Base-by-base conservation (phyloP, 2,797 vertebrate genomes). In the Tapera naevia region DNA sequence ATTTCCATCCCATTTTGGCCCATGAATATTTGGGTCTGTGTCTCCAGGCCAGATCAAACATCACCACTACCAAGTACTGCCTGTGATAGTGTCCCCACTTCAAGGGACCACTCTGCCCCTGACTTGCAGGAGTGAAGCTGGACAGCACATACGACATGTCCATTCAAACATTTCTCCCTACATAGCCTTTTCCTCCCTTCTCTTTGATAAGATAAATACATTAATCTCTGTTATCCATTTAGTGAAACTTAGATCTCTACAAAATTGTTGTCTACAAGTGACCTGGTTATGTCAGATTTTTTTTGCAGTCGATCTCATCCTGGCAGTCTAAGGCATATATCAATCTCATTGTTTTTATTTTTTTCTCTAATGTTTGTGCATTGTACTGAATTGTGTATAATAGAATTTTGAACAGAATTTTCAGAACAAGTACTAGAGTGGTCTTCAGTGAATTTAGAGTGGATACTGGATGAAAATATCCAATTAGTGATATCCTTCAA, bases 131-230 rank as follows among this genome's bases (percentile, higher is more conserved):
- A 10, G 10, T 85, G 45, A 51, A 75, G 22, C 54, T 75, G 50
- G 16, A 21, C 4, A 28, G 28, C 21, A 50, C 28, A 66, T 2
- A 5, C 11, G 72, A 4, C 13, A 13, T 65, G 15, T 3, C 24
- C 28, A 32, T 21, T 23, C 32, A 78, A 91, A 62, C 14, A 10
- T 54, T n/a, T 25, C 13, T 74, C 8, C 13, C 28, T 30, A 28
- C 1, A 1, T 15, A 70, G 19, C 4, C 16, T 10, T 74, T 21
- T 62, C 12, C 24, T 78, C 1, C 0, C 27, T 74, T 71, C 15
- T 12, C 19, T 27, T 1, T 14, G 25, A 5, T 23, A 46, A 30
- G 1, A 33, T 67, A 33, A 43, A 74, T 46, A 79, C 10, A 43
- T 19, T 61, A 3, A 48, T 56, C 22, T 35, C 35, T 15, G 27